phyloP scores from a whole-genome alignment of 2,888 invertebrate genomes.

The Drosophila recens region DNA sequence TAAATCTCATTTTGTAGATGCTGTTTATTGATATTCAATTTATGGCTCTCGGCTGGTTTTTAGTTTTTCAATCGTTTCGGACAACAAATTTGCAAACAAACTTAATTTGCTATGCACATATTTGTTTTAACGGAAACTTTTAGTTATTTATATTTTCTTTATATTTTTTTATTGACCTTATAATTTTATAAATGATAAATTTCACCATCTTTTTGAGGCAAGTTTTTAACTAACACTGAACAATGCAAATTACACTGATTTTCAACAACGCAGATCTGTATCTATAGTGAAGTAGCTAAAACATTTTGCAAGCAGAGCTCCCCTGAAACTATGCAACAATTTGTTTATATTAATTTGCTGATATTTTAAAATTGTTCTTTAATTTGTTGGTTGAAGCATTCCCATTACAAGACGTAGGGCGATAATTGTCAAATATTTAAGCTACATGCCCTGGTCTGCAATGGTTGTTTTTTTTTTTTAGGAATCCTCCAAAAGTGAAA shows the following conservation, averaged over 20 bases:
- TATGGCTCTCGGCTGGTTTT: background rate
- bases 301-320: background rate
- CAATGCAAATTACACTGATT: background rate
- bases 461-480: slow-evolving; percentile 14
- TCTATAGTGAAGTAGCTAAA: background rate
- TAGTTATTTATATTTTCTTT: background rate
- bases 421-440: slow-evolving; percentile 44
- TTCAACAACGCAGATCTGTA: background rate
- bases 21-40: background rate
- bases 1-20: slow-evolving; percentile 1
- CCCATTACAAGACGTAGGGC: slow-evolving; percentile 21
- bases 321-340: slow-evolving; percentile 20
- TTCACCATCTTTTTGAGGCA: too few relatives aligned
- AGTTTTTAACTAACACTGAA: too few relatives aligned
- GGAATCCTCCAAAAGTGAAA: background rate
- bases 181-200: too few relatives aligned
- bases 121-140: background rate
- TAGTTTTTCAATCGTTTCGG: background rate
- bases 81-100: background rate
- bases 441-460: too few relatives aligned
- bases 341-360: background rate
- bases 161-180: too few relatives aligned
- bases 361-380: background rate
- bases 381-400: background rate
- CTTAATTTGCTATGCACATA: background rate